phyloP scores from a whole-genome alignment of 2,888 invertebrate species.

The Lasioglossum zephyrum region DNA sequence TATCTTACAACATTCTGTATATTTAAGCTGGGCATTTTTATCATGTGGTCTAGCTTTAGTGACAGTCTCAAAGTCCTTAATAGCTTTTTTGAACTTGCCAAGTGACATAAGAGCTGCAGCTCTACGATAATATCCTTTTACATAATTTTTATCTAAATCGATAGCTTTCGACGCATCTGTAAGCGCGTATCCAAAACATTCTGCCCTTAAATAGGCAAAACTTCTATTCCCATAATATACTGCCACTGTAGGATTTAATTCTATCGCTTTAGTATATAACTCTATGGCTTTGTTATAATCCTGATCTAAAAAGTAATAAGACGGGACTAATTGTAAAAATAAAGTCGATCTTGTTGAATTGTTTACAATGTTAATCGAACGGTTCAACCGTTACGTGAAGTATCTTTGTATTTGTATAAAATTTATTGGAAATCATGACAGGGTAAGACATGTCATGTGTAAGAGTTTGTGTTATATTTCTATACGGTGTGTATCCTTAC shows the following conservation, averaged over 20 bases:
- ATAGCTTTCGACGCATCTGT: constrained; percentile 96
- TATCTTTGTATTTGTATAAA: not conserved
- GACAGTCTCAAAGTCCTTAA: constrained; percentile 98
- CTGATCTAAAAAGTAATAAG: constrained; percentile 89
- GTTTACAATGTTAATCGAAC: not conserved
- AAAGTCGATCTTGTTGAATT: not conserved
- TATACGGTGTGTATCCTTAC: not conserved
- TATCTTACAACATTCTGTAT: constrained; percentile 97
- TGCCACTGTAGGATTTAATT: constrained; percentile 92
- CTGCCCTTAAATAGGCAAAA: constrained; percentile 96
- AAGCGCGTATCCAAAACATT: constrained; percentile 97
- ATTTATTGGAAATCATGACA: not conserved
- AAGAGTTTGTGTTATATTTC: not conserved
- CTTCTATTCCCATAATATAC: constrained; percentile 98
- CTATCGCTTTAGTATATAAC: constrained; percentile 94
- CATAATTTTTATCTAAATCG: constrained; percentile 94
- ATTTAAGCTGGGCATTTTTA: constrained; percentile 96
- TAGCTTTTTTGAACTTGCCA: constrained; percentile 98
- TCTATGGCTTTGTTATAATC: constrained; percentile 96
- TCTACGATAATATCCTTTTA: constrained; percentile 98
- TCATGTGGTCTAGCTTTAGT: constrained; percentile 96
- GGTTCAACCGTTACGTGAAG: not conserved
- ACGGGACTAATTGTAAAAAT: not conserved
- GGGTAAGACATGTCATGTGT: not conserved
- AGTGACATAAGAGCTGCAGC: constrained; percentile 99